These are phyloP conservation scores for Nephrotoma flavescens DNA, from an alignment of 2,888 invertebrate species.

Conservation along the genomic window DNA sequence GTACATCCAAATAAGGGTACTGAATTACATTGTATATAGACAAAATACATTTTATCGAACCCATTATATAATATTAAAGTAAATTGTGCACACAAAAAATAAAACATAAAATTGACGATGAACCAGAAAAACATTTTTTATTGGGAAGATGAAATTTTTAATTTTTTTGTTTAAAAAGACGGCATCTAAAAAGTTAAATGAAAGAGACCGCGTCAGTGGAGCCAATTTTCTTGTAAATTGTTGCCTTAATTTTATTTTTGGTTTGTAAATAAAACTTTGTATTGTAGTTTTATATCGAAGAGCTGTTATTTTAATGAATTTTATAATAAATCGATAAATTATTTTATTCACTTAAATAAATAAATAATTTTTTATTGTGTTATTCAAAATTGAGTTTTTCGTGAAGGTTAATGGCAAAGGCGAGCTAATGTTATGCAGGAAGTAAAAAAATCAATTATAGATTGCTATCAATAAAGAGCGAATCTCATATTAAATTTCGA, in stretches of 20 bases:
- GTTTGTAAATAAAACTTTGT: not conserved
- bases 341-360: not conserved
- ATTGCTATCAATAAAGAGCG: not conserved
- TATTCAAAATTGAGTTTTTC: not conserved
- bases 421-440: not conserved
- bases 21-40: not conserved
- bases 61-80: not conserved
- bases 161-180: not conserved
- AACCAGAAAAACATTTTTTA: not conserved
- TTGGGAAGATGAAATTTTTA: not conserved
- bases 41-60: not conserved
- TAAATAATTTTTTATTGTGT: not conserved
- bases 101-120: not conserved
- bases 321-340: not conserved
- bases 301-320: not conserved
- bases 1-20: not conserved
- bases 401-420: not conserved
- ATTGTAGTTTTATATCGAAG: not conserved
- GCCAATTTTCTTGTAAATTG: not conserved
- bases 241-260: too few species aligned
- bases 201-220: not conserved
- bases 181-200: not conserved
- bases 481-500: not conserved
- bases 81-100: not conserved
- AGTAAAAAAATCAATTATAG: not conserved